Evolutionary conservation across 2,797 vertebrate genomes (phyloP).

Genomic region (Botia almorhae): DNA sequence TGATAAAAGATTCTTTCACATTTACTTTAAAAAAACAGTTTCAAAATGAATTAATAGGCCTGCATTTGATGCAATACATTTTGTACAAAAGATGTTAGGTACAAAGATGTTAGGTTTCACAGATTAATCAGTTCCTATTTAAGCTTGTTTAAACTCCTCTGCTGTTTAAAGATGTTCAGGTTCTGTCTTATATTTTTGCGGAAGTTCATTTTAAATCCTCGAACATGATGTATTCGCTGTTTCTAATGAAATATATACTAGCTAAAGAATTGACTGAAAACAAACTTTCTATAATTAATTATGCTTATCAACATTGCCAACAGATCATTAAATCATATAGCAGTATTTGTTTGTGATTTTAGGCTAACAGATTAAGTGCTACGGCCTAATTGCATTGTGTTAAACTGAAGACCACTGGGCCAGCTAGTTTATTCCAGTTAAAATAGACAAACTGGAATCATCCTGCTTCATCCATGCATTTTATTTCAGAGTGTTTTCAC

Average conservation of each 20-base stretch:
- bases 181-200: constrained; percentile 8
- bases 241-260: not conserved
- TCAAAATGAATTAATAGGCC: no score
- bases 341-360: constrained; percentile 28
- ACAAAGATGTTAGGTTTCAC: no score
- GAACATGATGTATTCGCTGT: constrained; percentile 16
- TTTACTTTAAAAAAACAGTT: no score
- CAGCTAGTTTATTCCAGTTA: not conserved
- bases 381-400: not conserved
- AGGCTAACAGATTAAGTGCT: constrained; percentile 16
- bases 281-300: not conserved
- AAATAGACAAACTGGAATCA: constrained; percentile 34
- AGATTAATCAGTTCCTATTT: no score
- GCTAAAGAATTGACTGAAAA: constrained; percentile 11
- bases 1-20: no score
- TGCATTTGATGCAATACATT: no score
- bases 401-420: constrained; percentile 7
- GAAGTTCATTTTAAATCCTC: not conserved
- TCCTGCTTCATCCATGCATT: not conserved
- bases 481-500: constrained; percentile 30
- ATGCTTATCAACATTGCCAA: constrained; percentile 13
- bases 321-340: constrained; percentile 17
- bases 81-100: no score
- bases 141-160: not conserved
- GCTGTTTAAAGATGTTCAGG: not conserved